Base-by-base conservation (phyloP, 37 sponge, comb jelly and placozoan species). In the Mnemiopsis leidyi region DNA sequence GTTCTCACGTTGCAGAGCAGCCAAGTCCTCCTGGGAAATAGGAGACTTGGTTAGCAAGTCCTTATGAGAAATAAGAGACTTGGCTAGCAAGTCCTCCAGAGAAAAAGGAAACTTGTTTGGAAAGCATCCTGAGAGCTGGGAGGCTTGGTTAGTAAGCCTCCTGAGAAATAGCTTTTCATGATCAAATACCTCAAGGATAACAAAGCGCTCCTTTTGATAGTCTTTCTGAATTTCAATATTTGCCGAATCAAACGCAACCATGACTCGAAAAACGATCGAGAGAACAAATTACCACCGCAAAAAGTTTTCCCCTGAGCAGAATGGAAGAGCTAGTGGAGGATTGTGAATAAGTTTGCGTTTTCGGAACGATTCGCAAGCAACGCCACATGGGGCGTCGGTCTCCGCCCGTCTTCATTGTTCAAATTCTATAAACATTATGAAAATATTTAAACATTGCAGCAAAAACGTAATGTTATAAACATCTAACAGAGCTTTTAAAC, bases 1-100 rank as follows among this genome's bases (percentile, higher is more conserved):
- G 75, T 71, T 71, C n/a, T 71, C 75, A 23, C 75, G 75, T 71
- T 71, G 75, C 20, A 71, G 30, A 7, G 75, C 25, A 23, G 75
- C 75, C 3, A 71, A 25, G n/a, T 71, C 75, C 30, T 71, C 75
- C 75, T 71, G 75, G 75, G n/a, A 29, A 25, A 7, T 71, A 29
- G 30, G 75, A 71, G 75, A 5, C 20, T 13, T 13, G 68, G 13
- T 67, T 21, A 67, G 20, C 20, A 67, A 21, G 68, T 67, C 18
- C 18, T 67, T 67, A 67, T 67, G 68, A 21, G 68, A 21, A 20
- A 13, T 67, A 21, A 67, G 68, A 20, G 68, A 67, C n/a, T 67
- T 13, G 68, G 13, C 20, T 67, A 67, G 68, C 13, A 20, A 67
- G 13, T 13, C 68, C 68, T 20, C 68, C 68, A 67, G 13, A 67